A percentile compares a stretch with the other conserved stretches of the same genome.
phyloP scores from a whole-genome alignment of 2,797 vertebrate genomes.

The Pagetopsis macropterus region DNA sequence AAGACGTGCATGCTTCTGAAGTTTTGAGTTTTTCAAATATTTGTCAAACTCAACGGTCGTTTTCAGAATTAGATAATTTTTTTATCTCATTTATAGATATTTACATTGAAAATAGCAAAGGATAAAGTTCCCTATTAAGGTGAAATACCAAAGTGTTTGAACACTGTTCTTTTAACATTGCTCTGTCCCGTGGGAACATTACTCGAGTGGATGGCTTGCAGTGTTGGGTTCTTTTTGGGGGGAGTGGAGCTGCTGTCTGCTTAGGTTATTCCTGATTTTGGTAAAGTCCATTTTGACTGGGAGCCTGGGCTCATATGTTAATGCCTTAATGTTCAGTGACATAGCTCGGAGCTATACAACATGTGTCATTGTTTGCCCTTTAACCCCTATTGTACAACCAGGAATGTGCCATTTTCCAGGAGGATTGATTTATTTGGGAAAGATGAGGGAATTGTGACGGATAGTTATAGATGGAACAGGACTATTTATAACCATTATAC shows the following conservation, averaged over 20 bases:
- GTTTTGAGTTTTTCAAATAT: constrained; percentile 26
- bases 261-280: constrained; percentile 71
- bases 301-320: constrained; percentile 71
- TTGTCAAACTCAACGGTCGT: constrained; percentile 22
- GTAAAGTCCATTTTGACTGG: constrained; percentile 70
- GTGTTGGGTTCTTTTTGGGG: constrained; percentile 13
- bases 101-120: constrained; percentile 25
- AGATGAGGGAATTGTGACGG: constrained; percentile 11
- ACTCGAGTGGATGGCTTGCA: constrained; percentile 42
- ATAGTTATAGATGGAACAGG: constrained; percentile 2
- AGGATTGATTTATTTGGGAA: constrained; percentile 46
- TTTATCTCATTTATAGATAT: constrained; percentile 10
- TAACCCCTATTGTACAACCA: constrained; percentile 60
- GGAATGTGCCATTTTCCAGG: constrained; percentile 54
- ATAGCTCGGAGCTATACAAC: constrained; percentile 69
- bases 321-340: constrained; percentile 79
- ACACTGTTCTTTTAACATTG: constrained; percentile 21
- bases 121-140: constrained; percentile 20
- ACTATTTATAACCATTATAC: background rate
- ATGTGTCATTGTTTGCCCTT: constrained; percentile 79
- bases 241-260: constrained; percentile 60
- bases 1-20: constrained; percentile 27
- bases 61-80: background rate
- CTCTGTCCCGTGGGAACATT: constrained; percentile 54
- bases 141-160: constrained; percentile 48